These are phyloP conservation scores for Heteromormyrus szaboi DNA, from an alignment of 2,797 vertebrate genomes.

Conservation along the genomic window DNA sequence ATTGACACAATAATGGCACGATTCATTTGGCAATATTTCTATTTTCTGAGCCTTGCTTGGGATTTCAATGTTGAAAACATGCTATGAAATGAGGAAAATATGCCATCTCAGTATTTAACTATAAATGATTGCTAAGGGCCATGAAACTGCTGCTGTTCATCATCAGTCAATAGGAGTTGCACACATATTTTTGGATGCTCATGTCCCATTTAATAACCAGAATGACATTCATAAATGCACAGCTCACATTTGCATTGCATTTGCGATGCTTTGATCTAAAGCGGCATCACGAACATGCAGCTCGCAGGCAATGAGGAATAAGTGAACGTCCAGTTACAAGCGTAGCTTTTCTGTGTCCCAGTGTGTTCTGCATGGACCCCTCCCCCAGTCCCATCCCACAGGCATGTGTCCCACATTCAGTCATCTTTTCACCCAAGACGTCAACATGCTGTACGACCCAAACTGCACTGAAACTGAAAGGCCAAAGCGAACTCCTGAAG, in stretches of 20 bases:
- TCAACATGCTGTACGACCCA: not conserved
- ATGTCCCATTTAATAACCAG: not conserved
- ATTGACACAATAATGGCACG: not conserved
- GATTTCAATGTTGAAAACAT: not conserved
- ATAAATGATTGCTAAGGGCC: not conserved
- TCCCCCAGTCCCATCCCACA: not conserved
- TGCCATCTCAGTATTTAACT: not conserved
- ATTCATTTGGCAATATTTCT: not conserved
- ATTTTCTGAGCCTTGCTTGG: not conserved
- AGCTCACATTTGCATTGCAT: not conserved
- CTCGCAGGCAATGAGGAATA: not conserved
- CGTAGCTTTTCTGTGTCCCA: not conserved
- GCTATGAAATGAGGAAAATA: not conserved
- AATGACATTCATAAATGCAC: not conserved
- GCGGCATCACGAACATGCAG: not conserved
- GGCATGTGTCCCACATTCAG: not conserved
- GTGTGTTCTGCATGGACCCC: not conserved
- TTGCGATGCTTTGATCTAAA: not conserved
- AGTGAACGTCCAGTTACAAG: not conserved
- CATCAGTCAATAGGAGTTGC: not conserved
- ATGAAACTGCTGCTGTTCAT: not conserved
- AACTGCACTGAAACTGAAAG: not conserved
- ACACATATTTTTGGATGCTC: not conserved
- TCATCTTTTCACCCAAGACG: not conserved
- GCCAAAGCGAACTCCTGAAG: not conserved